These are phyloP conservation scores for Lasioglossum oenotherae DNA, from an alignment of 2,888 invertebrate genomes.

Conservation along the genomic window DNA sequence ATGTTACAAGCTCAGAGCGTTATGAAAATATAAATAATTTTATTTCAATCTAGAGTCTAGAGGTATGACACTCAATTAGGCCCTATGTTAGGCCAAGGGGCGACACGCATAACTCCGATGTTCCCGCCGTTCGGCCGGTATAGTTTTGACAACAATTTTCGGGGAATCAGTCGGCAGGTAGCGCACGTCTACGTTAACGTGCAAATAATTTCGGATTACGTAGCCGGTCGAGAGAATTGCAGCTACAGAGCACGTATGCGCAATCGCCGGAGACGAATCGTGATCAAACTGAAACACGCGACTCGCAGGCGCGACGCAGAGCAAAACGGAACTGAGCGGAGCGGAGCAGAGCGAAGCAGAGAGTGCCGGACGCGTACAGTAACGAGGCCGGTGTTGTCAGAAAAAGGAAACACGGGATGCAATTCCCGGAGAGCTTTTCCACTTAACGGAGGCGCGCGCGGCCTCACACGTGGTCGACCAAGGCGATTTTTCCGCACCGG, in stretches of 20 bases:
- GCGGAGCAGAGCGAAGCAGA: background rate
- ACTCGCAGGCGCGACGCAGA: slow-evolving; percentile 11
- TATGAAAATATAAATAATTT: background rate
- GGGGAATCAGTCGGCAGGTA: slow-evolving; percentile 31
- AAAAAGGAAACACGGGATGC: slow-evolving; percentile 45
- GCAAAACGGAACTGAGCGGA: background rate
- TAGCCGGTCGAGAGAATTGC: slow-evolving; percentile 48
- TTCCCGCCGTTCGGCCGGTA: slow-evolving; percentile 6
- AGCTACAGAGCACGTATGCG: slow-evolving; percentile 59
- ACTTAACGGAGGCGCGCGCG: slow-evolving; percentile 48
- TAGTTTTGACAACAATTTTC: slow-evolving; percentile 59
- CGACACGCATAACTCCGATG: background rate
- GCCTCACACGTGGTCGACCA: slow-evolving; percentile 20
- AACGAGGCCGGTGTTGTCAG: slow-evolving; percentile 52
- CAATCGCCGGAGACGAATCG: slow-evolving; percentile 63
- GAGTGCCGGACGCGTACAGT: slow-evolving; percentile 33
- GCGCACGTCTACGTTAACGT: slow-evolving; percentile 58
- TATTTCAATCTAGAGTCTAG: background rate
- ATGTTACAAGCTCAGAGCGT: too few relatives aligned
- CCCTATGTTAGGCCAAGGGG: background rate
- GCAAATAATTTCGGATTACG: slow-evolving; percentile 63
- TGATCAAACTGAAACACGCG: slow-evolving; percentile 60
- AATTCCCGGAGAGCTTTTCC: slow-evolving; percentile 59
- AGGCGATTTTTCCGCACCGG: slow-evolving; percentile 23
- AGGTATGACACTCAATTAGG: background rate